phyloP scores from a whole-genome alignment of 92 coral and sea anemone genomes.

The Epizoanthus rinbou region DNA sequence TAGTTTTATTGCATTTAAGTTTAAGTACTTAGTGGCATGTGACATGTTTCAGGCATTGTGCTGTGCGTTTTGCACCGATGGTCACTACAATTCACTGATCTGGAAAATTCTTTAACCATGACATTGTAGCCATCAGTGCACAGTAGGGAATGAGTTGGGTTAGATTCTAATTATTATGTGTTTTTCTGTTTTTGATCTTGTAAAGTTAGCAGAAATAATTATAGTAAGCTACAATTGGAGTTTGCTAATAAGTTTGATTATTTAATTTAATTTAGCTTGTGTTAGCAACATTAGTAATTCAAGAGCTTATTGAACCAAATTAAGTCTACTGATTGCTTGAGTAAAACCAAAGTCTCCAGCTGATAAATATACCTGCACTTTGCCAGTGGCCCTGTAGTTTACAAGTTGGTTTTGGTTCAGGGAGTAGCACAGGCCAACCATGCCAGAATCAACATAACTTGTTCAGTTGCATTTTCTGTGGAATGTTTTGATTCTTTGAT shows the following conservation, averaged over 20 bases:
- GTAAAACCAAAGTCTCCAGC: conserved; percentile 6
- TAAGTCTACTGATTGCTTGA: conserved; percentile 29
- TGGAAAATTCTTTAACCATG: conserved; percentile 32
- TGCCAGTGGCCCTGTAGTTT: neutral
- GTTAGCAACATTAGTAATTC: conserved; percentile 1
- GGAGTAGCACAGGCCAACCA: neutral
- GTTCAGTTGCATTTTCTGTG: neutral
- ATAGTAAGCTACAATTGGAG: neutral
- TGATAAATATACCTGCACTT: neutral
- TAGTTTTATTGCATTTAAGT: neutral
- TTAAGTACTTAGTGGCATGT: neutral
- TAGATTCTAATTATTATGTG: neutral
- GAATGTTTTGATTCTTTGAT: conserved; percentile 11
- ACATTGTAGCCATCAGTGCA: neutral
- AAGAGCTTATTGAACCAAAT: conserved; percentile 11
- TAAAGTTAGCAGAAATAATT: neutral
- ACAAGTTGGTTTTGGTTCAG: conserved; percentile 25
- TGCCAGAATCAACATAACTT: neutral
- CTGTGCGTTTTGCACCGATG: neutral
- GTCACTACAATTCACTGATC: conserved; percentile 22
- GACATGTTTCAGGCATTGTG: neutral
- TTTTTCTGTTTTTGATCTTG: neutral
- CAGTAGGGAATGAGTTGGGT: neutral
- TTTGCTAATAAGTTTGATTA: neutral
- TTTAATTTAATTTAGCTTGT: conserved; percentile 15